Conservation (phyloP, 2,888 invertebrate genomes). For the Anoplius nigerrimus region DNA sequence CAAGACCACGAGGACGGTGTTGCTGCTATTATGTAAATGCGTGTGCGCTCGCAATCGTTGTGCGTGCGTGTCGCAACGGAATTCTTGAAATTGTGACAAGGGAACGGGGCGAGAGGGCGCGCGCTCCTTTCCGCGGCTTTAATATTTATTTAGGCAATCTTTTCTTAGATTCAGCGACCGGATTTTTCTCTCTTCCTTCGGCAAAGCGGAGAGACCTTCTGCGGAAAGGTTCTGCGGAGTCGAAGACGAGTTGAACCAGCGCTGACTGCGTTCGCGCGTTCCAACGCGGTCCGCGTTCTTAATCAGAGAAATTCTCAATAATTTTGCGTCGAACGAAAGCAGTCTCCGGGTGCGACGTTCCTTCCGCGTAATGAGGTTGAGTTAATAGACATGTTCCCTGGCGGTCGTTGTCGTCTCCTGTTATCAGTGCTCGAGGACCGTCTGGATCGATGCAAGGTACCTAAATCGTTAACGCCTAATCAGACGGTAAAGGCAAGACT, state of each 20-base stretch:
- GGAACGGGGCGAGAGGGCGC: conserved; percentile 7
- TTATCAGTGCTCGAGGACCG: no score
- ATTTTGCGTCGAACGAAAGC: no score
- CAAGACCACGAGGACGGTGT: conserved; percentile 15
- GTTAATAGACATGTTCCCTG: no score
- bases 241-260: no score
- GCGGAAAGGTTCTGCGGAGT: no score
- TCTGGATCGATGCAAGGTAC: no score
- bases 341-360: no score
- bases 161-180: conserved; percentile 16
- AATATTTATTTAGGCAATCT: conserved; percentile 39
- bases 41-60: conserved; percentile 31
- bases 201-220: background rate
- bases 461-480: background rate
- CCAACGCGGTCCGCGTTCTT: background rate
- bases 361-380: no score
- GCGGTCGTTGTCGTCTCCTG: no score
- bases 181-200: background rate
- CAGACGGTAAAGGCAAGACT: conserved; percentile 2
- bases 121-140: conserved; percentile 13
- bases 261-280: no score
- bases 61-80: conserved; percentile 40
- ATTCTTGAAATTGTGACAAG: conserved; percentile 40
- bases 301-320: background rate
- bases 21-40: conserved; percentile 42